Percentiles rank a stretch among this genome's conserved stretches.
Conservation (phyloP, 2,888 invertebrate species). For the Drosophila recens region DNA sequence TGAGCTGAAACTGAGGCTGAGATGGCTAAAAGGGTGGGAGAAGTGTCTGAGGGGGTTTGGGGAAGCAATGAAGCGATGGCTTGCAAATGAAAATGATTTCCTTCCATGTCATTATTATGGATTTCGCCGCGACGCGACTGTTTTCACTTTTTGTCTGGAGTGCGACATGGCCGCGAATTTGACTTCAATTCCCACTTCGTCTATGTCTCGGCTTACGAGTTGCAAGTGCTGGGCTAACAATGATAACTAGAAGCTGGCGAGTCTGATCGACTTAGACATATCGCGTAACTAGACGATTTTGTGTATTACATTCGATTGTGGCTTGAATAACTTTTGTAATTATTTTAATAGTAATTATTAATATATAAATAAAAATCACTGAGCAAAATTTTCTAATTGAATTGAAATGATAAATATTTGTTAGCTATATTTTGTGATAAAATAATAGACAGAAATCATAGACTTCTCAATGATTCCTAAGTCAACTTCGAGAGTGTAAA, state of each 20-base stretch:
- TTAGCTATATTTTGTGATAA: too few species aligned
- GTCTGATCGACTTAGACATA: background rate
- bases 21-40: background rate
- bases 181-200: slow-evolving; percentile 3
- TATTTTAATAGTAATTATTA: too few species aligned
- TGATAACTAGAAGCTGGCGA: slow-evolving; percentile 22
- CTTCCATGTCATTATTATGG: slow-evolving; percentile 79
- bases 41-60: background rate
- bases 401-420: too few species aligned
- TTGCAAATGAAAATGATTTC: slow-evolving; percentile 80
- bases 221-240: slow-evolving; percentile 53
- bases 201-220: slow-evolving; percentile 6
- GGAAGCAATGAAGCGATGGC: slow-evolving; percentile 62
- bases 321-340: too few species aligned
- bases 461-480: too few species aligned
- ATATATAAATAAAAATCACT: too few species aligned
- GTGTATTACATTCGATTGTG: too few species aligned
- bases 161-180: slow-evolving; percentile 7
- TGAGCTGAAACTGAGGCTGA: slow-evolving; percentile 5
- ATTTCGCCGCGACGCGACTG: slow-evolving; percentile 65
- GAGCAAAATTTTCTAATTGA: too few species aligned
- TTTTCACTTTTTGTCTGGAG: slow-evolving; percentile 71
- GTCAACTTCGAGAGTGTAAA: background rate
- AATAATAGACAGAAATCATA: too few species aligned
- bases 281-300: background rate